phyloP scores from a whole-genome alignment of 1,140 invertebrate species.

The Conus ventricosus region DNA sequence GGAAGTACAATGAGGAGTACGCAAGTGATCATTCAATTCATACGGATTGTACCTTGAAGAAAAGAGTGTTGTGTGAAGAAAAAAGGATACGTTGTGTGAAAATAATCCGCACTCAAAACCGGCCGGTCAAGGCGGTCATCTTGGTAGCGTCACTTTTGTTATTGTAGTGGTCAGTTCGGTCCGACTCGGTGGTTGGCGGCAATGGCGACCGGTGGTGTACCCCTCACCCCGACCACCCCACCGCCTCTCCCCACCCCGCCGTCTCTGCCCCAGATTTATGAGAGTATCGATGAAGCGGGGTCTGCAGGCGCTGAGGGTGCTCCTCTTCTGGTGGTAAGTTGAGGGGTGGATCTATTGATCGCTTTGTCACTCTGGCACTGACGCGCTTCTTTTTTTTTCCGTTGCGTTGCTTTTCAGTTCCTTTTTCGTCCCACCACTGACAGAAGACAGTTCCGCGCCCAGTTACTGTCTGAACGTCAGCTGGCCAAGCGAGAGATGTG shows the following conservation, averaged over 20 bases:
- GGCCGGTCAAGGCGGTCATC: not conserved
- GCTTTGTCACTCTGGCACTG: too few relatives aligned
- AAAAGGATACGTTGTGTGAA: not conserved
- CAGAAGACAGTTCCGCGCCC: too few relatives aligned
- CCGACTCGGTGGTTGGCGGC: not conserved
- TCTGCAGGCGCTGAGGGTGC: too few relatives aligned
- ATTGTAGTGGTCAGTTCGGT: not conserved
- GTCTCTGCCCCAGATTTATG: too few relatives aligned
- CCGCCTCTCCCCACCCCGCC: not conserved
- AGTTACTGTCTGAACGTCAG: too few relatives aligned
- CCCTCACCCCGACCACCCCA: not conserved
- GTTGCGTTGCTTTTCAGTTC: too few relatives aligned
- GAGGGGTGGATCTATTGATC: too few relatives aligned
- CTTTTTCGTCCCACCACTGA: too few relatives aligned
- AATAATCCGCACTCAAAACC: not conserved
- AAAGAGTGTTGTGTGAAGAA: not conserved
- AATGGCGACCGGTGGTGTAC: constrained; percentile 21
- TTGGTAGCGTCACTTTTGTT: not conserved
- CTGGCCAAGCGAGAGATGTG: too few relatives aligned
- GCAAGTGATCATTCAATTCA: not conserved
- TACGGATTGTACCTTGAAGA: not conserved
- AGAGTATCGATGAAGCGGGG: too few relatives aligned
- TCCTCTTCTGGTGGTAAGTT: too few relatives aligned
- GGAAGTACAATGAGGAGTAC: not conserved
- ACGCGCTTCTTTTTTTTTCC: too few relatives aligned